Evolutionary conservation across 2,113 vertebrate species (phyloP), one percentile per base, ranked within the genome.

Genomic region (Mesitornis unicolor): DNA sequence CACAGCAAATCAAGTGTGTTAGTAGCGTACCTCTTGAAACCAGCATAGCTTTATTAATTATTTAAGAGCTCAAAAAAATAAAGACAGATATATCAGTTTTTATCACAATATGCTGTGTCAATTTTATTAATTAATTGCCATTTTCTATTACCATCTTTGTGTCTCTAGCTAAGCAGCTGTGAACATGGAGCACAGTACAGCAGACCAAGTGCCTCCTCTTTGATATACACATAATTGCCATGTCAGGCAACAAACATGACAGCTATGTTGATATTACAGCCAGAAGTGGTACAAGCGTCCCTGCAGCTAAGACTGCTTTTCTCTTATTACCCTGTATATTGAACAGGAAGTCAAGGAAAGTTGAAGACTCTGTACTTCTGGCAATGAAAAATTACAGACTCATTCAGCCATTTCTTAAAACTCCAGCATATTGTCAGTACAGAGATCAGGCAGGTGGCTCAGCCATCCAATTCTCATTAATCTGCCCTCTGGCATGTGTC

Each of bases 361-460:
- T 47, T 22, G 74, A 54, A 74, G 45, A 31, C 28, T 33, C 25
- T 67, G 9, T 45, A 57, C 33, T 61, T 70, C 45, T 74, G 38
- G 45, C 64, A 81, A 70, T 64, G 85, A 96, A 96, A 87, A 95
- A 94, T 65, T 87, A 93, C 69, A 40, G 43, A 83, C 42, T 89
- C 21, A 13, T 83, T 90, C 81, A 87, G 56, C 65, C 77, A 36
- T 68, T 95, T 93, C 95, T 88, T 93, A 31, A 45, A 87, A 63
- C 42, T 57, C 85, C 42, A 20, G 36, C 33, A 84, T 89, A 91
- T 63, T 47, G 75, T 87, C 85, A 90, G 85, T n/a, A 65, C 80
- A 64, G 87, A 61, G 87, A 91, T 42, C 82, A 89, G 56, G 40
- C 70, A 64, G 68, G 94, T 89, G 64, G 38, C 76, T 61, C 61